Evolutionary conservation across 2,113 vertebrate species (phyloP).

Genomic region (Zosterops japonicus): DNA sequence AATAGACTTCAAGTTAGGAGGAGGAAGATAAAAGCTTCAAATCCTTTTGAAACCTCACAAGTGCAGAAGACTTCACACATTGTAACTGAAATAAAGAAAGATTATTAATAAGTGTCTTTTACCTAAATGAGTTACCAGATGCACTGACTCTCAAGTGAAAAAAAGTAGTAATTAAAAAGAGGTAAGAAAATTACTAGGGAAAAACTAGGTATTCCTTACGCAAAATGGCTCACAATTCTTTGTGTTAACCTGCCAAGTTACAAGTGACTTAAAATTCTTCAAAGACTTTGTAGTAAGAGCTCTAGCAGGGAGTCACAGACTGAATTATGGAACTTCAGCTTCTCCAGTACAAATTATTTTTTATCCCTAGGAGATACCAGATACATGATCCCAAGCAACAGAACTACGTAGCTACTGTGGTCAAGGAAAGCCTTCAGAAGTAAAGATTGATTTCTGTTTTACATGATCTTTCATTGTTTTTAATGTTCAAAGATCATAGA

Average conservation of each 20-base stretch:
- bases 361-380: not conserved
- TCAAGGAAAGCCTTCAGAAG: not conserved
- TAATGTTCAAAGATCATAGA: not conserved
- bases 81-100: slow-evolving; percentile 73
- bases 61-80: slow-evolving; percentile 73
- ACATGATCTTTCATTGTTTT: not conserved
- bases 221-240: not conserved
- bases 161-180: not conserved
- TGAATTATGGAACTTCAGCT: not conserved
- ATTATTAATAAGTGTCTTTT: slow-evolving; percentile 75
- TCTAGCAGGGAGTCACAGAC: not conserved
- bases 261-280: not conserved
- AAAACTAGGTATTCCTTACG: not conserved
- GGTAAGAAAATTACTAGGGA: not conserved
- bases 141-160: slow-evolving; percentile 44
- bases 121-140: slow-evolving; percentile 74
- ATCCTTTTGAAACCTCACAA: slow-evolving; percentile 68
- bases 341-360: not conserved
- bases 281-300: not conserved
- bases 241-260: not conserved
- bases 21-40: slow-evolving; percentile 63
- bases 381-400: not conserved
- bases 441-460: not conserved
- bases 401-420: not conserved
- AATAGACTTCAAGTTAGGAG: slow-evolving; percentile 76